These are phyloP conservation scores for Cephus rjabovi DNA, from an alignment of 2,888 invertebrate genomes.

Conservation along the genomic window DNA sequence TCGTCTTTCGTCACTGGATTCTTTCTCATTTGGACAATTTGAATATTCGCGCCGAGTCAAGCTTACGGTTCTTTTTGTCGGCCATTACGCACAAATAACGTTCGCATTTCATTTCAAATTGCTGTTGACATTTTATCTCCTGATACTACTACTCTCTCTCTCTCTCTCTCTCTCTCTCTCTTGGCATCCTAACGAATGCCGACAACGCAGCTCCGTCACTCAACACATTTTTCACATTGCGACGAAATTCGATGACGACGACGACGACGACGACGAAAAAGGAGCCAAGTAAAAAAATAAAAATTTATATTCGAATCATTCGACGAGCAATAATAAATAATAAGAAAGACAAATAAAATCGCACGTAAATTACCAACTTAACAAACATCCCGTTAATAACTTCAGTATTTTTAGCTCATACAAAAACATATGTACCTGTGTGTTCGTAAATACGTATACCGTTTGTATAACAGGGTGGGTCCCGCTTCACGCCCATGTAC, in stretches of 20 bases:
- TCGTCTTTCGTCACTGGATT: background rate
- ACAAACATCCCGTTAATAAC: background rate
- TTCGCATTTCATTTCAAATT: slow-evolving; percentile 11
- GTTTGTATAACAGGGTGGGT: too few species aligned
- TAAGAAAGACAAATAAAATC: background rate
- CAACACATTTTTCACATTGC: background rate
- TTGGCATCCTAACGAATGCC: background rate
- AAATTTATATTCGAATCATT: background rate
- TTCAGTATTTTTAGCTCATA: background rate
- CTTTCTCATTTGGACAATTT: background rate
- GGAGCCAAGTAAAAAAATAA: background rate
- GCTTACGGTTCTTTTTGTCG: background rate
- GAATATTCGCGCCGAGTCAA: background rate
- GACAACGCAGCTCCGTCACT: too few species aligned
- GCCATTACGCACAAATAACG: background rate
- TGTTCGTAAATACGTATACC: background rate
- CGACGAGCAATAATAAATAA: background rate
- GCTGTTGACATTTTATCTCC: slow-evolving; percentile 20
- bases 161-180: background rate
- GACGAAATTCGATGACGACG: background rate
- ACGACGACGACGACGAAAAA: background rate
- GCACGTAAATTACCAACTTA: background rate
- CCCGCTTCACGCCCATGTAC: background rate
- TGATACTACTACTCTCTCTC: too few species aligned
- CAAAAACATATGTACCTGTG: background rate